Base-by-base conservation (phyloP, 2,797 vertebrate genomes). In the Danio aesculapii region DNA sequence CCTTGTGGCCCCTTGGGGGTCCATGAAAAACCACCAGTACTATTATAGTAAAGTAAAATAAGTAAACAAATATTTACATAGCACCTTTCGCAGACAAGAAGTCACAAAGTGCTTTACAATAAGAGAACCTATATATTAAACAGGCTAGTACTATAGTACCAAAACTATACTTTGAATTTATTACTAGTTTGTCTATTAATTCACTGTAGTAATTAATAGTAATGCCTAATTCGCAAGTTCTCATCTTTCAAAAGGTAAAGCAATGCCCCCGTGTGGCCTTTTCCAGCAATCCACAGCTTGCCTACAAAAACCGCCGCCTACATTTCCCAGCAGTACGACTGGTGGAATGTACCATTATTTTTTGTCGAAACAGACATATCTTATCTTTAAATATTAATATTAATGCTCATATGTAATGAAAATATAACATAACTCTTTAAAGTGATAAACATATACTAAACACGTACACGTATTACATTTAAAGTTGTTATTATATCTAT, bases 341-440 rank as follows among this genome's bases (percentile, higher is more conserved):
- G 3, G 8, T 76, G 58, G 68, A 71, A 9, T 16, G 39, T 52
- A 79, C 57, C 77, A 79, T 61, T 79, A 30, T 30, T 46, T 21
- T 8, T 30, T 1, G 8, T 61, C 3, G 5, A 11, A 14, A 52
- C 5, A 17, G 2, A 16, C 8, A 6, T n/a, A 12, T 6, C 4
- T 5, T 16, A 43, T 30, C 9, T 49, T 50, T 69, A 6, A 19
- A 69, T 6, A 0, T 50, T 30, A 30, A 19, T 50, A 41, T 41
- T 16, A 41, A 16, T 9, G n/a, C 11, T 41, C 4, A 1, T 11
- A 19, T 11, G 1, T 10, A 3, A 41, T 4, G 3, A 4, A 17
- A 11, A 0, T 17, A 47, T 13, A 17, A 49, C 30, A 49, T 0
- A 66, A 10, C n/a, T 9, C 9, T n/a, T 46, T 17, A 39, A 46